These are phyloP conservation scores for Cephus pulcher DNA, from an alignment of 2,888 invertebrate species.

Conservation along the genomic window DNA sequence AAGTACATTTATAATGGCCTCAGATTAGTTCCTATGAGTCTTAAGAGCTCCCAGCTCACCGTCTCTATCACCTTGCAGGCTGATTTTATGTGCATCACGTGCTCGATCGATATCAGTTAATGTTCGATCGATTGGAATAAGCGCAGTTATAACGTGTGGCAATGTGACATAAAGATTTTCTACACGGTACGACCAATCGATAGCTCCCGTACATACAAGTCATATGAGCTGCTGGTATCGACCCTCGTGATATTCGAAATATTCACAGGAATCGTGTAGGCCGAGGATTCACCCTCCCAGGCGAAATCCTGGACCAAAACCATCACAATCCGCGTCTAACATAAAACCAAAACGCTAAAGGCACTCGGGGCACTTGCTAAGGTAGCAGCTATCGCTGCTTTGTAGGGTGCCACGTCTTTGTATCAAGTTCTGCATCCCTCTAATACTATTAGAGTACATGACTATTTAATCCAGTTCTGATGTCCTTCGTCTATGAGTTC, in stretches of 20 bases:
- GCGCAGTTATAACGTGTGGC: not conserved
- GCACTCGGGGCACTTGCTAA: too few relatives aligned
- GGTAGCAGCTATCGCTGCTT: too few relatives aligned
- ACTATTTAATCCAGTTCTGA: too few relatives aligned
- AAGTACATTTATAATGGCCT: not conserved
- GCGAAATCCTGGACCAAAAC: not conserved
- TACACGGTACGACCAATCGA: not conserved
- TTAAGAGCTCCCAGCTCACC: too few relatives aligned
- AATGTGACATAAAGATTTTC: not conserved
- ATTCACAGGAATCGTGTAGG: not conserved
- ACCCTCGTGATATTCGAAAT: not conserved
- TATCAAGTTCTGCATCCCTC: too few relatives aligned
- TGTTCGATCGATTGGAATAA: not conserved
- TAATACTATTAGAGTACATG: too few relatives aligned
- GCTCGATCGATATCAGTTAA: not conserved
- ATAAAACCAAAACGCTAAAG: not conserved
- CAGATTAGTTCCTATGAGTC: not conserved
- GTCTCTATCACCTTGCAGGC: too few relatives aligned
- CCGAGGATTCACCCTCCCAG: not conserved
- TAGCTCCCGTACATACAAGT: not conserved
- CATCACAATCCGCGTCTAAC: not conserved
- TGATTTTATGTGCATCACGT: too few relatives aligned
- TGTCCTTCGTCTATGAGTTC: too few relatives aligned
- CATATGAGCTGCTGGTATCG: not conserved
- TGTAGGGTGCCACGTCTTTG: too few relatives aligned